A percentile compares a stretch with the other conserved stretches of the same genome.
Conservation (phyloP, 2,113 vertebrate species). For the Caracal caracal region DNA sequence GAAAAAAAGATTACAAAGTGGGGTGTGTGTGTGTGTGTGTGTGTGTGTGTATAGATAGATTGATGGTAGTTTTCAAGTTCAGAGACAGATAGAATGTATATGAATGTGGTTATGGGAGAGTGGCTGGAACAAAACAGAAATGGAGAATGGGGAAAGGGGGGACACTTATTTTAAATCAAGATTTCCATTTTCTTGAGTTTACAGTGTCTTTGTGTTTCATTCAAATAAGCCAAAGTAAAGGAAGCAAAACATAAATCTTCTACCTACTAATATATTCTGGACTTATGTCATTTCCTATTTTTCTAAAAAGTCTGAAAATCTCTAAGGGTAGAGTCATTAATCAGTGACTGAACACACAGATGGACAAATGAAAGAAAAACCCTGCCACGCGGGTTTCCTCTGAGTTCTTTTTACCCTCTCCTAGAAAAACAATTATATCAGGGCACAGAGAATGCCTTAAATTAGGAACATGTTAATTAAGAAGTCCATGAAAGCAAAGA, state of each 20-base stretch:
- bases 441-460: background rate
- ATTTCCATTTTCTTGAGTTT: slow-evolving; percentile 63
- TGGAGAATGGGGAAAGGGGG: background rate
- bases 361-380: background rate
- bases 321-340: slow-evolving; percentile 50
- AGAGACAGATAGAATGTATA: background rate
- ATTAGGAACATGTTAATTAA: background rate
- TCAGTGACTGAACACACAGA: slow-evolving; percentile 52
- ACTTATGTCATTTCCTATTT: slow-evolving; percentile 66
- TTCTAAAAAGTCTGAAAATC: slow-evolving; percentile 63
- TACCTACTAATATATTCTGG: slow-evolving; percentile 36
- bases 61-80: background rate
- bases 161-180: slow-evolving; percentile 45
- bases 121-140: background rate
- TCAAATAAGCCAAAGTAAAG: slow-evolving; percentile 64
- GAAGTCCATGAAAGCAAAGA: background rate
- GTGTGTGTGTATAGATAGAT: background rate
- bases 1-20: background rate
- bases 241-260: slow-evolving; percentile 61
- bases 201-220: slow-evolving; percentile 49
- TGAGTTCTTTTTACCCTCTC: background rate
- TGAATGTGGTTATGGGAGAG: background rate
- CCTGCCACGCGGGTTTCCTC: background rate
- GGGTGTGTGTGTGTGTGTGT: background rate
- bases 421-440: background rate